Evolutionary conservation across 2,113 vertebrate genomes (phyloP).

Genomic region (Forbesichthys papilliferus): DNA sequence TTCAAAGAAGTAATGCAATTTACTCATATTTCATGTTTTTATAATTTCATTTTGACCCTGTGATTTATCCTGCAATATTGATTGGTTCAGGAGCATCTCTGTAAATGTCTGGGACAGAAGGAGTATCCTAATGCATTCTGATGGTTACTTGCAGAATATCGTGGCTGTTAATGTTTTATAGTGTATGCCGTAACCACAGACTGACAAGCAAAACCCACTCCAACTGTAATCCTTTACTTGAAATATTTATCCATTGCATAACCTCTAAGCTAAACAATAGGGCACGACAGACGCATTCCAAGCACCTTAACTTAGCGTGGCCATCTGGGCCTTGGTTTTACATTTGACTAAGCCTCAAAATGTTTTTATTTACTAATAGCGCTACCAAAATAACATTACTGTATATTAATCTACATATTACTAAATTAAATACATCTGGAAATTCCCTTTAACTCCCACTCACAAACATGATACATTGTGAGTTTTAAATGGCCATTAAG

Average conservation of each 20-base stretch:
- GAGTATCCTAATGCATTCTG: conserved; percentile 21
- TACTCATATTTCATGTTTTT: no score
- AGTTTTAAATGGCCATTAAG: background rate
- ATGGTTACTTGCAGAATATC: conserved; percentile 17
- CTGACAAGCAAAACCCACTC: background rate
- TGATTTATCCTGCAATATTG: background rate
- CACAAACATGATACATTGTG: background rate
- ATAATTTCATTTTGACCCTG: no score
- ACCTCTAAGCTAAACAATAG: conserved; percentile 21
- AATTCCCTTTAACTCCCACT: background rate
- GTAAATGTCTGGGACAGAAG: conserved; percentile 4
- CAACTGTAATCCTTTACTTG: conserved; percentile 36
- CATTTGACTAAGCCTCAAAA: background rate
- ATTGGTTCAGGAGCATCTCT: background rate
- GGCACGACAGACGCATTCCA: background rate
- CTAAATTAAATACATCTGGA: background rate
- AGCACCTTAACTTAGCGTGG: background rate
- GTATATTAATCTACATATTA: no score
- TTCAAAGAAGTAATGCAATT: no score
- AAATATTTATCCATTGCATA: conserved; percentile 44
- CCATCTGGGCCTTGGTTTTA: background rate
- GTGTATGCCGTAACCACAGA: background rate
- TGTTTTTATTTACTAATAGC: background rate
- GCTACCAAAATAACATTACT: background rate
- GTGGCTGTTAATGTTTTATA: background rate